Evolutionary conservation across 2,113 vertebrate genomes (phyloP).

Genomic region (Corvus hawaiiensis): DNA sequence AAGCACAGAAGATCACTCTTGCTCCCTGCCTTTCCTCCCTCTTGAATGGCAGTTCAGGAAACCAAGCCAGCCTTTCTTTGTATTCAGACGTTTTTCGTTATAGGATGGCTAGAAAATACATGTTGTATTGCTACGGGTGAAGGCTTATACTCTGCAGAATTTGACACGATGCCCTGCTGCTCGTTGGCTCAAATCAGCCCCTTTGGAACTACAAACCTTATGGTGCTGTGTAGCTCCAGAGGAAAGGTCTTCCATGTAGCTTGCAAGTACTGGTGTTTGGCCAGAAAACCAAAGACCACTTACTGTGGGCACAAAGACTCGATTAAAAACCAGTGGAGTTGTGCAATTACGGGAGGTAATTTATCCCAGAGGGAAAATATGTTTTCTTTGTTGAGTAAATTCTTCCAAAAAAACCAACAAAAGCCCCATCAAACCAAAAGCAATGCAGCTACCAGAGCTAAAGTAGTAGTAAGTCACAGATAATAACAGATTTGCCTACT

Average conservation of each 20-base stretch:
- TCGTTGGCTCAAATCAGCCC: not conserved
- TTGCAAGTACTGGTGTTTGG: not conserved
- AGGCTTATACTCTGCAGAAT: not conserved
- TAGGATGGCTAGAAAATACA: not conserved
- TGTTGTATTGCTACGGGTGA: not conserved
- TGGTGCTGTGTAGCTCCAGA: not conserved
- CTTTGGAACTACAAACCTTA: not conserved
- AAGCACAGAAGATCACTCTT: not conserved
- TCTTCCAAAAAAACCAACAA: not conserved
- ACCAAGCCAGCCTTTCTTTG: not conserved
- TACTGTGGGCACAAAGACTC: not conserved
- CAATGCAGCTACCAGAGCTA: not conserved
- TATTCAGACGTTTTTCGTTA: not conserved
- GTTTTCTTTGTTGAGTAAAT: not conserved
- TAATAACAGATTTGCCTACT: not conserved
- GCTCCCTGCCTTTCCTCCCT: not conserved
- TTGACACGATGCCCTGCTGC: not conserved
- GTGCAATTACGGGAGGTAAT: not conserved
- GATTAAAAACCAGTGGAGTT: conserved; percentile 1
- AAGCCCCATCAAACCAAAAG: not conserved
- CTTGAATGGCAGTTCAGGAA: not conserved
- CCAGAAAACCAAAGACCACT: not conserved
- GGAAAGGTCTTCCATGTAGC: not conserved
- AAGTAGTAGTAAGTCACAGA: conserved; percentile 6
- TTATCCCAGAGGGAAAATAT: not conserved